phyloP scores from a whole-genome alignment of 2,113 vertebrate genomes.

The Uria lomvia region DNA sequence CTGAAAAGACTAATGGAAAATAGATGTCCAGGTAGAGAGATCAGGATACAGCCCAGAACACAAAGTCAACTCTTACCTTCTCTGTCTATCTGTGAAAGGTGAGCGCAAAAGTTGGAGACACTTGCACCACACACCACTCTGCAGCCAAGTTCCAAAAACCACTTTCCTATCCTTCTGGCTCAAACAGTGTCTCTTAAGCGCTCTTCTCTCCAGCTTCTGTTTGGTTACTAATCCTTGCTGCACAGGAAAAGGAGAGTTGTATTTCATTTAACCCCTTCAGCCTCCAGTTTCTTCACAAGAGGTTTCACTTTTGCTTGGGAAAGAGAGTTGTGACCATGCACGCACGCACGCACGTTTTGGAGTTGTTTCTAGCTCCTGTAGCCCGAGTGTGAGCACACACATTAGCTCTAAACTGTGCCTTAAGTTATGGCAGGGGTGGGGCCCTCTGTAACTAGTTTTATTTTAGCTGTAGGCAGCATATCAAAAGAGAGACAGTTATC shows the following conservation, averaged over 20 bases:
- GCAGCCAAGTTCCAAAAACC: not conserved
- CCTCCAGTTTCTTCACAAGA: not conserved
- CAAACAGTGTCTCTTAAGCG: not conserved
- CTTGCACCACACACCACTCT: not conserved
- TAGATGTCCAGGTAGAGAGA: not conserved
- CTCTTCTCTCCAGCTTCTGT: conserved; percentile 49
- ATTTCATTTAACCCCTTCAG: conserved; percentile 70
- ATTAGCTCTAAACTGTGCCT: not conserved
- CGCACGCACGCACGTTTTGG: not conserved
- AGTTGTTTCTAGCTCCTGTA: not conserved
- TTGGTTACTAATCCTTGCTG: conserved; percentile 58
- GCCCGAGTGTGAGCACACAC: not conserved
- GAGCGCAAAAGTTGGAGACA: not conserved
- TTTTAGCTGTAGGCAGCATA: conserved; percentile 28
- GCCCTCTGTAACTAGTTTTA: conserved; percentile 31
- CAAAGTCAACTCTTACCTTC: conserved; percentile 31
- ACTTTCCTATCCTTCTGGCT: not conserved
- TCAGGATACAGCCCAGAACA: not conserved
- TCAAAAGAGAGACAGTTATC: not conserved
- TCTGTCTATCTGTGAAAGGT: not conserved
- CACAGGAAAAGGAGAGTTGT: conserved; percentile 69
- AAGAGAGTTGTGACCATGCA: not conserved
- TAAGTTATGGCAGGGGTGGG: conserved; percentile 44
- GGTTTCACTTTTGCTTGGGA: conserved; percentile 6
- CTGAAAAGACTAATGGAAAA: not conserved